A percentile compares a stretch with the other conserved stretches of the same genome.
Conservation (phyloP, 2,888 invertebrate genomes). For the Cephus sareptanus region DNA sequence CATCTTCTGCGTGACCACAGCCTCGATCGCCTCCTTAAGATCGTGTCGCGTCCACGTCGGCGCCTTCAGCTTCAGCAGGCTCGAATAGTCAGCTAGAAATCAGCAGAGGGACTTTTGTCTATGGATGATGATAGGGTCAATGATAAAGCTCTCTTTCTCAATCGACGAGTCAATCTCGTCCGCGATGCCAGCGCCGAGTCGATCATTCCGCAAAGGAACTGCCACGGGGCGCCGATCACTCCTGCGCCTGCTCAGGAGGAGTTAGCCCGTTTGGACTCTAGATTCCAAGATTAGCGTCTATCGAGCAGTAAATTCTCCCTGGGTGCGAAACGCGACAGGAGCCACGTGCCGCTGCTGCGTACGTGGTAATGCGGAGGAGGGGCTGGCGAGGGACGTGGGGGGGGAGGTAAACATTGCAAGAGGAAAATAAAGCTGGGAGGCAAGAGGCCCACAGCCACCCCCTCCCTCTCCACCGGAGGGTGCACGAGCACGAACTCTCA, state of each 20-base stretch:
- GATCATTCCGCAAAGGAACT: neutral
- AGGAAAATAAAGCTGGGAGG: neutral
- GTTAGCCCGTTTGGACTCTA: neutral
- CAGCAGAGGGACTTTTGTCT: slow-evolving; percentile 39
- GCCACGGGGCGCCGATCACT: neutral
- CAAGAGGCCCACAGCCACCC: neutral
- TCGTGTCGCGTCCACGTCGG: slow-evolving; percentile 81
- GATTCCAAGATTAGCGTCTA: neutral
- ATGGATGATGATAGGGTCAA: neutral
- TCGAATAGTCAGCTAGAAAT: slow-evolving; percentile 71
- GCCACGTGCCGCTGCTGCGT: neutral
- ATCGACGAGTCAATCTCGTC: neutral
- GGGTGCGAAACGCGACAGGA: neutral
- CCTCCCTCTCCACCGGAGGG: neutral
- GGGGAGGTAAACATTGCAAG: neutral
- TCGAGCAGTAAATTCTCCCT: neutral
- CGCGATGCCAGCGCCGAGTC: neutral
- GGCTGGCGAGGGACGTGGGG: no score
- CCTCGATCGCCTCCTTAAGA: slow-evolving; percentile 80
- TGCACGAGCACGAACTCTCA: neutral
- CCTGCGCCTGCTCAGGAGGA: neutral
- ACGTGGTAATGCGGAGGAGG: neutral
- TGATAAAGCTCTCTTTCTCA: slow-evolving; percentile 1
- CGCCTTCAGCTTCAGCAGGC: slow-evolving; percentile 78
- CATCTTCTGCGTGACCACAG: slow-evolving; percentile 80